Conservation (phyloP, 2,888 invertebrate species). For the Eurytoma adleriae region DNA sequence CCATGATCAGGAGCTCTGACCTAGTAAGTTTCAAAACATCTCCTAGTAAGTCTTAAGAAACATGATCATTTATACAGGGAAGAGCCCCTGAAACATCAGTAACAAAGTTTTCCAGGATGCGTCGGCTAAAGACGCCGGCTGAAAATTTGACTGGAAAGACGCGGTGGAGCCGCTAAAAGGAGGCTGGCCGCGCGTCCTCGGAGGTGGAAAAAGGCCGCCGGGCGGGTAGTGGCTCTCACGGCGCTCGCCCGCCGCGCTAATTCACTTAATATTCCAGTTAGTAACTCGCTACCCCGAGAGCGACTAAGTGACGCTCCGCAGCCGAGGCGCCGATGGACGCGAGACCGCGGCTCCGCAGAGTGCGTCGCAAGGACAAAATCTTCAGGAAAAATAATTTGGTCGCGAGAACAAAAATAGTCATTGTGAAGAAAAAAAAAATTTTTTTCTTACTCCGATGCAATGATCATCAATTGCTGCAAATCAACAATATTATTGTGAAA, state of each 20-base stretch:
- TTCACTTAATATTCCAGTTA: slow-evolving; percentile 57
- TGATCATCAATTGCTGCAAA: too few species aligned
- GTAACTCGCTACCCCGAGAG: slow-evolving; percentile 41
- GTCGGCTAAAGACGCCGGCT: neutral
- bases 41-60: too few species aligned
- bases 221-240: slow-evolving; percentile 13
- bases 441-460: too few species aligned
- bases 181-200: neutral
- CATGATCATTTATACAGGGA: neutral
- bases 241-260: slow-evolving; percentile 38
- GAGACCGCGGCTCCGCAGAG: too few species aligned
- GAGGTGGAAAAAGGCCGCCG: slow-evolving; percentile 1
- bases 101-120: neutral
- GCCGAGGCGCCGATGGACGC: too few species aligned
- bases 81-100: neutral
- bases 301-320: slow-evolving; percentile 43
- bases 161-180: neutral
- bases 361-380: too few species aligned
- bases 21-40: too few species aligned
- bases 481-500: too few species aligned
- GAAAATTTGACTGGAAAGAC: neutral
- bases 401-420: too few species aligned
- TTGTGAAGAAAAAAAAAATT: too few species aligned
- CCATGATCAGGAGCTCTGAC: too few species aligned
- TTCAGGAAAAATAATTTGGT: too few species aligned